A percentile compares a stretch with the other conserved stretches of the same genome.
Conservation (phyloP, 1,140 invertebrate species). For the Leguminivora glycinivorella region DNA sequence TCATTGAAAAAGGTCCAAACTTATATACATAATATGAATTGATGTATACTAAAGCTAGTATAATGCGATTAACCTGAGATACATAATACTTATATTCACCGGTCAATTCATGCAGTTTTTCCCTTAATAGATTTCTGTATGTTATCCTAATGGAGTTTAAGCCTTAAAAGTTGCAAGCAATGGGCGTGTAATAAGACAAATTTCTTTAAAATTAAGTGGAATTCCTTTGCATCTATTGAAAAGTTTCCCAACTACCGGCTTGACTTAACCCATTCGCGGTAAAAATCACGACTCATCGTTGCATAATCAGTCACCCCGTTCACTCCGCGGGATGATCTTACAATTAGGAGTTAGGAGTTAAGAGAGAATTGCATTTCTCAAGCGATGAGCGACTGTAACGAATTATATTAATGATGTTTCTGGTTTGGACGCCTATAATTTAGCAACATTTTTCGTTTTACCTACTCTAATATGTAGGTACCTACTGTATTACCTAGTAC, state of each 20-base stretch:
- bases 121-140: background rate
- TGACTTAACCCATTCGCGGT: conserved; percentile 42
- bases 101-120: no score
- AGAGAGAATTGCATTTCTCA: background rate
- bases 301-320: conserved; percentile 62
- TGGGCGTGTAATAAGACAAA: conserved; percentile 27
- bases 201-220: conserved; percentile 28
- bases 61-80: no score
- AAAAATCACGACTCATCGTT: conserved; percentile 57
- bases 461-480: no score
- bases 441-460: background rate
- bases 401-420: background rate
- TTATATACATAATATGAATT: no score
- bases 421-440: background rate
- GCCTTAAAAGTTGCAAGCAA: conserved; percentile 19
- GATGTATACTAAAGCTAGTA: no score
- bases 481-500: background rate
- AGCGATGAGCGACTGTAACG: background rate
- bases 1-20: no score
- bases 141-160: background rate
- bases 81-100: no score
- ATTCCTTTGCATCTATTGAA: conserved; percentile 25
- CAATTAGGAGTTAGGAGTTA: conserved; percentile 67
- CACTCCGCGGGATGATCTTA: conserved; percentile 57
- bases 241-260: conserved; percentile 7